Evolutionary conservation across 2,797 vertebrate species (phyloP).

Genomic region (Lateolabrax maculatus): DNA sequence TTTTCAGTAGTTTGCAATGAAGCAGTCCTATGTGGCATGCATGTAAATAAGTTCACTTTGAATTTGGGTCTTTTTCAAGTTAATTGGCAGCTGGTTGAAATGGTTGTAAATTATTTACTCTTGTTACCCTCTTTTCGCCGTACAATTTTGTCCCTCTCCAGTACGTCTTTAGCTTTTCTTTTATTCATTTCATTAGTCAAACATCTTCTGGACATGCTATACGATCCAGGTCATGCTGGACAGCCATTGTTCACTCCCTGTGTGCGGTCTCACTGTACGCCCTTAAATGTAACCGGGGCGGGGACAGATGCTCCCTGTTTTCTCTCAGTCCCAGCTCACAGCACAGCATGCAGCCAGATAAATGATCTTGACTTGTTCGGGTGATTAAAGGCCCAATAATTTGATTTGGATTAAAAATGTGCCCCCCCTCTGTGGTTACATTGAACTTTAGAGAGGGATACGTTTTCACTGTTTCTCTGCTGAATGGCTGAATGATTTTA

Average conservation of each 20-base stretch:
- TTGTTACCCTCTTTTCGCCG: not conserved
- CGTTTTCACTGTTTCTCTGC: constrained; percentile 45
- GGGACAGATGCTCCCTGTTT: constrained; percentile 38
- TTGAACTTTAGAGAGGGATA: constrained; percentile 41
- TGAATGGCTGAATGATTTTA: constrained; percentile 32
- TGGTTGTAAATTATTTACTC: not conserved
- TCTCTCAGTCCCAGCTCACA: constrained; percentile 15
- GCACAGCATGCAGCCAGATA: constrained; percentile 72
- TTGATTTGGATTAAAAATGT: constrained; percentile 77
- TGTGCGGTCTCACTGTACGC: constrained; percentile 56
- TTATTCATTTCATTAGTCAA: constrained; percentile 17
- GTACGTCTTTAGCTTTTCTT: not conserved
- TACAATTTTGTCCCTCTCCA: not conserved
- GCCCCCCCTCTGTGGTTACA: constrained; percentile 39
- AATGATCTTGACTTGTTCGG: constrained; percentile 70
- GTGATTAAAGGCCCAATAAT: constrained; percentile 66
- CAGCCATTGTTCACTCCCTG: constrained; percentile 59
- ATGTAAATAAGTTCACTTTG: not conserved
- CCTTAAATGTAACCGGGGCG: constrained; percentile 35
- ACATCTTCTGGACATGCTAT: constrained; percentile 32
- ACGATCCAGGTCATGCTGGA: constrained; percentile 27
- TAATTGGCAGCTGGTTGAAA: not conserved
- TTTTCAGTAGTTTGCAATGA: not conserved
- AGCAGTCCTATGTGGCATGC: not conserved
- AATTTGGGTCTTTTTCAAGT: not conserved